A percentile compares a stretch with the other conserved stretches of the same genome.
Conservation (phyloP, 2,113 vertebrate species). For the Channa maculata region DNA sequence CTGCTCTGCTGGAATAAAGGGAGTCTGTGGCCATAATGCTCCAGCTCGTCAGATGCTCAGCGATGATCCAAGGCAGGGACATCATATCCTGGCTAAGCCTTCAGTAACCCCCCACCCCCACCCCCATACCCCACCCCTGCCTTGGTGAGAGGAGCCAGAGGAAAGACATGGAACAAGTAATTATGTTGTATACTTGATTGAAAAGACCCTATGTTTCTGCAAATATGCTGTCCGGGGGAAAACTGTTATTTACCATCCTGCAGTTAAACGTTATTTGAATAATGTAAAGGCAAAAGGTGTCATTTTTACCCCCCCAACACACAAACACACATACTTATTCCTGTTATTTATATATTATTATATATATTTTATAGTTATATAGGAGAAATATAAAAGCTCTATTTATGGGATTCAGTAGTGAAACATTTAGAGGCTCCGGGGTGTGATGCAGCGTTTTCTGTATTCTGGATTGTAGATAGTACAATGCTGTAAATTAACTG, state of each 20-base stretch:
- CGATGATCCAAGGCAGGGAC: conserved; percentile 78
- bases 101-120: conserved; percentile 46
- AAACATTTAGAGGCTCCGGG: conserved; percentile 16
- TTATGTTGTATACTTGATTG: conserved; percentile 65
- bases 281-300: not conserved
- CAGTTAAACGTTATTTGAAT: conserved; percentile 17
- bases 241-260: conserved; percentile 36
- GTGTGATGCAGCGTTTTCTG: conserved; percentile 13
- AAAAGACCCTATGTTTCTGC: conserved; percentile 48
- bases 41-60: conserved; percentile 74
- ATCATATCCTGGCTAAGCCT: conserved; percentile 78
- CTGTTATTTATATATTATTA: not conserved
- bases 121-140: conserved; percentile 12
- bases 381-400: not conserved
- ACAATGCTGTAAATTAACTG: conserved; percentile 32
- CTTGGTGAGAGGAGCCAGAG: conserved; percentile 45
- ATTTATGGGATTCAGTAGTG: not conserved
- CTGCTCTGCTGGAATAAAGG: conserved; percentile 62
- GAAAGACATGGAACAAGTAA: conserved; percentile 56
- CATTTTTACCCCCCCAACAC: no score
- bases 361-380: not conserved
- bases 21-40: conserved; percentile 68
- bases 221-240: conserved; percentile 30
- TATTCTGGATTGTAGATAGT: conserved; percentile 19
- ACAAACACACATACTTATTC: not conserved